Evolutionary conservation across 2,888 invertebrate genomes (phyloP).

Genomic region (Cryptocephalus primarius): DNA sequence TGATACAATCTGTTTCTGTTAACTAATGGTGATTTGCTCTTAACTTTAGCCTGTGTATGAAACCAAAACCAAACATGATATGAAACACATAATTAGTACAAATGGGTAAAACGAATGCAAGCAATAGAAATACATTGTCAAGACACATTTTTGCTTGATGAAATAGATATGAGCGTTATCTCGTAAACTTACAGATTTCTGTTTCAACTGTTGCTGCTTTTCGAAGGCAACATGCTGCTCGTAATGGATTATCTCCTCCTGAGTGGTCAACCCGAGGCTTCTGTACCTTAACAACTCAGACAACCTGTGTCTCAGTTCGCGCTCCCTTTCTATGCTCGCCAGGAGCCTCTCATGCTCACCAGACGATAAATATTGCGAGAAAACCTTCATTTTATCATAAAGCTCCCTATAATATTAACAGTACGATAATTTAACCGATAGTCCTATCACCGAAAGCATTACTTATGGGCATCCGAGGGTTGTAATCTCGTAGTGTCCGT

Average conservation of each 20-base stretch:
- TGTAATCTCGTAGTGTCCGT: conserved; percentile 32
- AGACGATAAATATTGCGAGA: conserved; percentile 80
- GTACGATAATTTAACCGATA: too few species aligned
- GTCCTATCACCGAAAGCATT: conserved; percentile 6
- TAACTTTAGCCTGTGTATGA: conserved; percentile 46
- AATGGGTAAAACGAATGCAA: conserved; percentile 5
- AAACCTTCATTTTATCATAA: conserved; percentile 72
- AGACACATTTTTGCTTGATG: neutral
- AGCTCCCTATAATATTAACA: conserved; percentile 47
- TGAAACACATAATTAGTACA: conserved; percentile 14
- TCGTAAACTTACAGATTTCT: conserved; percentile 46
- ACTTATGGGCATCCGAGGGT: conserved; percentile 72
- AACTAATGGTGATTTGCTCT: conserved; percentile 32
- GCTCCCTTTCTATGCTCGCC: conserved; percentile 69
- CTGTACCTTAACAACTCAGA: conserved; percentile 77
- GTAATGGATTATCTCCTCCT: conserved; percentile 79
- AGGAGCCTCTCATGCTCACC: conserved; percentile 74
- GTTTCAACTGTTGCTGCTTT: conserved; percentile 47
- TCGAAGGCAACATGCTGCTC: conserved; percentile 58
- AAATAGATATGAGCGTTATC: neutral
- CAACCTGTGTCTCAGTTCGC: conserved; percentile 71
- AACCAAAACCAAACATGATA: conserved; percentile 36
- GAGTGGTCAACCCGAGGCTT: conserved; percentile 71
- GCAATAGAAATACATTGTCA: too few species aligned
- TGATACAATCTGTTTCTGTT: conserved; percentile 49